Conservation (phyloP, 2,888 invertebrate species). For the Apamea monoglypha region DNA sequence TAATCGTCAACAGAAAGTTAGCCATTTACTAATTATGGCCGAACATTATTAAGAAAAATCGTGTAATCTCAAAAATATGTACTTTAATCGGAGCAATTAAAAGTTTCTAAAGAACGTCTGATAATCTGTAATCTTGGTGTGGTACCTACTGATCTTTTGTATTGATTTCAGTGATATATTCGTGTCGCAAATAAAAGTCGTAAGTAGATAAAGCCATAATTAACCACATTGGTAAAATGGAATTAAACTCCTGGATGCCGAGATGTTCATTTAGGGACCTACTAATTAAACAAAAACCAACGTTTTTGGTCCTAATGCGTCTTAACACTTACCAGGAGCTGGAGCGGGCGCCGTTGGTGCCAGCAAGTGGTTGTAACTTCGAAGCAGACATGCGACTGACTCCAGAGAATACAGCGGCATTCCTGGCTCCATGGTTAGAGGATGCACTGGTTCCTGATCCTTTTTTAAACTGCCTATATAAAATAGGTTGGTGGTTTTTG, state of each 20-base stretch:
- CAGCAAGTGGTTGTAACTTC: constrained; percentile 92
- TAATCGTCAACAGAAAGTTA: too few species aligned
- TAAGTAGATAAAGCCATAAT: too few species aligned
- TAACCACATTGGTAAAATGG: too few species aligned
- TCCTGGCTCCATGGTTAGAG: constrained; percentile 72
- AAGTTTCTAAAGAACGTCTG: too few species aligned
- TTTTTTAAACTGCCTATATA: not conserved
- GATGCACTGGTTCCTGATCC: not conserved
- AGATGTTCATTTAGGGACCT: not conserved
- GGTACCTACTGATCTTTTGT: too few species aligned
- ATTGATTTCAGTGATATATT: too few species aligned
- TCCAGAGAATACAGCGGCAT: constrained; percentile 78
- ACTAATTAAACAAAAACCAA: not conserved
- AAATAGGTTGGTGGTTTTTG: not conserved
- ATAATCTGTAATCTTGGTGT: too few species aligned
- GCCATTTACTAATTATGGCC: too few species aligned
- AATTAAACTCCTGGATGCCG: not conserved
- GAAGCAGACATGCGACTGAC: constrained; percentile 84
- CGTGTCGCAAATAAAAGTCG: too few species aligned
- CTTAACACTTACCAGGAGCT: constrained; percentile 85
- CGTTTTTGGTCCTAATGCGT: not conserved
- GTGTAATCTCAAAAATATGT: too few species aligned
- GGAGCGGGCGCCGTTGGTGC: constrained; percentile 76
- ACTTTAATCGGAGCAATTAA: too few species aligned
- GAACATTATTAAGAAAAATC: too few species aligned